Base-by-base conservation (phyloP, 2,797 vertebrate species). In the Sitta carolinensis region DNA sequence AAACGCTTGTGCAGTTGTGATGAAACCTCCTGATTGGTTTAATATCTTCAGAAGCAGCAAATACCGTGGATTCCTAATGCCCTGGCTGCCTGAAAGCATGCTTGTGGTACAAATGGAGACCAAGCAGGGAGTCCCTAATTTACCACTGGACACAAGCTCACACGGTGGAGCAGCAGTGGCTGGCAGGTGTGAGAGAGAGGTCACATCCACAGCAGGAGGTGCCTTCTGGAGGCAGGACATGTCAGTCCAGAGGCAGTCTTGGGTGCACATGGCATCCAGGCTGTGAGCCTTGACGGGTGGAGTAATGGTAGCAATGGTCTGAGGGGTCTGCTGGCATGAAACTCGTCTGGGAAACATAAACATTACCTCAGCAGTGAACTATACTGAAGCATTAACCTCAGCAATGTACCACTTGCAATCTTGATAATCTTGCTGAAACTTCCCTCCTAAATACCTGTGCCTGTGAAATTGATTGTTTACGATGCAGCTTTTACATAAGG, bases 101-200 rank as follows among this genome's bases (percentile, higher is more conserved):
- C 30, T 75, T 2, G 2, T 8, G 8, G 13, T 34, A 50, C 43
- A 58, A 79, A 75, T 27, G 21, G 48, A 64, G 54, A 68, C 51
- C 32, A 51, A 43, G 40, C 36, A 82, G 58, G 59, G 25, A 51
- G 25, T 23, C 20, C 18, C 26, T 32, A 30, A 59, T 64, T 90
- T 66, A 16, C 16, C 13, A 7, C 1, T 22, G 26, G 76, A 11
- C 12, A 10, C 4, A 30, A 29, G n/a, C 16, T 64, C 30, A 21
- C 9, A 11, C 0, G 1, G 11, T 34, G 40, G 0, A 2, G 21
- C 52, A 72, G 48, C 69, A 73, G 40, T 11, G 16, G 15, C 57
- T 76, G 43, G 23, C 40, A 55, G 34, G 10, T 27, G 18, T 26
- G 47, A 58, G 22, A 81, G 16, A n/a, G n/a, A n/a, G n/a, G n/a